Evolutionary conservation across 2,113 vertebrate genomes (phyloP), one percentile per base, ranked within the genome.

Genomic region (Menura novaehollandiae): DNA sequence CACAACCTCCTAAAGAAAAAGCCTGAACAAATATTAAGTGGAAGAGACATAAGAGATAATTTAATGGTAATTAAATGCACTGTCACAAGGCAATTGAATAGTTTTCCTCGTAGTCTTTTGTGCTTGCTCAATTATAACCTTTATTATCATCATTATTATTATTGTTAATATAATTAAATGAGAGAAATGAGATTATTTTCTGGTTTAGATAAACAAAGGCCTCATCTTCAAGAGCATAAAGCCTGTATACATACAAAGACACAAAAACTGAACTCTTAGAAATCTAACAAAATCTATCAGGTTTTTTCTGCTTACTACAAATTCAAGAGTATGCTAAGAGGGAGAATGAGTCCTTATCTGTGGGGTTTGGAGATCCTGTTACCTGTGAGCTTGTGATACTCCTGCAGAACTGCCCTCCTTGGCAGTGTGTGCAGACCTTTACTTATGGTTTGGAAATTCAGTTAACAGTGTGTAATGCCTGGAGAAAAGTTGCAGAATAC

Each of bases 1-100:
- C 75, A 85, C 11, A 12, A 73, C n/a, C 90, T 83, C 83, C 76
- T n/a, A 30, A 60, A 64, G 75, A 89, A 95, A 93, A 85, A 51
- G 37, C 51, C 80, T 39, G 43, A 93, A 44, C 58, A 91, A 91
- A 93, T 85, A 76, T 49, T 84, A 88, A 96, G 92, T 71, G 78
- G 78, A 88, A 91, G 67, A 90, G 85, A 93, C 27, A 4, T 27
- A 83, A 80, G 55, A 91, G 95, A 72, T 92, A 95, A 95, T 91
- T 89, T 91, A 83, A 95, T 84, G 82, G 79, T 94, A 96, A 96
- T 94, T 85, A 96, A 90, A 74, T 15, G 3, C 78, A 64, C 59
- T 58, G 85, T 73, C 91, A 60, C 37, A 80, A 76, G 88, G 85
- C 77, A 87, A 87, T 2, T 49, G 64, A 94, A 93, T 30, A 85